A percentile compares a stretch with the other conserved stretches of the same genome.
Conservation (phyloP, 2,797 vertebrate genomes). For the Diplodus puntazzo region DNA sequence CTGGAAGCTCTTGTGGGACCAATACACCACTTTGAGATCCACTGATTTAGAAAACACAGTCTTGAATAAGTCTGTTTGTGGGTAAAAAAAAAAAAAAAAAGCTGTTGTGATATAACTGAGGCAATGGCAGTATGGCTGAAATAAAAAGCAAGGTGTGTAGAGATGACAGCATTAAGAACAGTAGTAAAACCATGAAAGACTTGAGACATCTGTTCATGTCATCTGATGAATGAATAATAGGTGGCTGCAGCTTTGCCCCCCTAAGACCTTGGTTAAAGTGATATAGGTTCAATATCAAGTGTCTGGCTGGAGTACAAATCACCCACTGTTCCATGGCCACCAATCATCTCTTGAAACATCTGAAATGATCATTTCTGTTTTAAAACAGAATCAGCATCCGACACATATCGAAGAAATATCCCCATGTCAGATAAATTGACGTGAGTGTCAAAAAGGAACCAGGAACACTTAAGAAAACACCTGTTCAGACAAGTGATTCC, state of each 20-base stretch:
- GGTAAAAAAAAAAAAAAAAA: too few species aligned
- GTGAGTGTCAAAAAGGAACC: conserved; percentile 7
- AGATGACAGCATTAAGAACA: background rate
- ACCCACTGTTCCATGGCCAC: conserved; percentile 30
- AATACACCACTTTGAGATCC: too few species aligned
- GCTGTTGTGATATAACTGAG: background rate
- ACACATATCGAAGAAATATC: conserved; percentile 8
- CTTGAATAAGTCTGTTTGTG: too few species aligned
- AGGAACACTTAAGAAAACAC: conserved; percentile 35
- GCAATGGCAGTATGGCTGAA: background rate
- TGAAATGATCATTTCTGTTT: conserved; percentile 39
- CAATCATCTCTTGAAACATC: conserved; percentile 49
- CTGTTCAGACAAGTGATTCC: conserved; percentile 36
- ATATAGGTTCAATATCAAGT: conserved; percentile 20
- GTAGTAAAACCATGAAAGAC: conserved; percentile 8
- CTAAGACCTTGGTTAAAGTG: conserved; percentile 8
- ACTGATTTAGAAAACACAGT: too few species aligned
- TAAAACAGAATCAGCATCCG: conserved; percentile 2
- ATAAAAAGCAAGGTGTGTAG: background rate
- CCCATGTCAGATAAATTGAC: conserved; percentile 46
- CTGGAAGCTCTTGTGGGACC: too few species aligned
- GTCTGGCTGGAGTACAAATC: conserved; percentile 28
- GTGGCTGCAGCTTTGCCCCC: conserved; percentile 8
- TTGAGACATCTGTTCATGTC: conserved; percentile 15
- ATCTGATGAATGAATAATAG: conserved; percentile 26